Evolutionary conservation across 2,797 vertebrate species (phyloP).

Genomic region (Schizopygopsis pylzovi): DNA sequence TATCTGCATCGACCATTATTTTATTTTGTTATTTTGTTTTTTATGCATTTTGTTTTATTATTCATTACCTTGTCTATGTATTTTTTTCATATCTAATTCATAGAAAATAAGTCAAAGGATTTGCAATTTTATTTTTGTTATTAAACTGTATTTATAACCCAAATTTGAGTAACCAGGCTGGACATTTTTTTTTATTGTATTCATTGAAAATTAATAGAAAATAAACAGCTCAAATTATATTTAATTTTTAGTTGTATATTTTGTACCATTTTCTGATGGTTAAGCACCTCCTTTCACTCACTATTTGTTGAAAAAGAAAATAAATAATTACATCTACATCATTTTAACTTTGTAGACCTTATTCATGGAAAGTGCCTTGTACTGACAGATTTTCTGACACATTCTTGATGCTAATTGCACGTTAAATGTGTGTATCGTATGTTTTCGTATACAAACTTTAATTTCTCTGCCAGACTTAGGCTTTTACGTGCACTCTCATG

Average conservation of each 20-base stretch:
- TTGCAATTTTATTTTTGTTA: neutral
- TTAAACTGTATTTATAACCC: neutral
- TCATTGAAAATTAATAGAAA: neutral
- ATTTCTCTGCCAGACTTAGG: slow-evolving; percentile 60
- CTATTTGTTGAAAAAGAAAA: neutral
- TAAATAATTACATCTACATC: slow-evolving; percentile 15
- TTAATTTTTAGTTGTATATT: neutral
- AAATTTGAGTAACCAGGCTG: neutral
- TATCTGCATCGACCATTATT: neutral
- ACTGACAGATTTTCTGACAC: slow-evolving; percentile 30
- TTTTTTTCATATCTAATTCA: neutral
- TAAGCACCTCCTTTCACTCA: neutral
- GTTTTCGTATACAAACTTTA: slow-evolving; percentile 40
- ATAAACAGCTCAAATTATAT: neutral
- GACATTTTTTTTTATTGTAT: too few species aligned
- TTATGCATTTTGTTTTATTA: neutral
- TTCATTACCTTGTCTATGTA: neutral
- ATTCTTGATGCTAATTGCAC: slow-evolving; percentile 36
- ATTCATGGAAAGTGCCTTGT: neutral
- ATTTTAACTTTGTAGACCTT: neutral
- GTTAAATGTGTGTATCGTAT: slow-evolving; percentile 35
- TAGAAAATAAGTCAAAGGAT: neutral
- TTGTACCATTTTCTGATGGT: neutral
- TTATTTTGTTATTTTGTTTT: neutral
- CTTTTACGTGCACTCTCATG: slow-evolving; percentile 56